Percentiles rank a stretch among this genome's conserved stretches.
These are phyloP conservation scores for Melikaiella ostensackeni DNA, from an alignment of 2,888 invertebrate species.

Conservation along the genomic window DNA sequence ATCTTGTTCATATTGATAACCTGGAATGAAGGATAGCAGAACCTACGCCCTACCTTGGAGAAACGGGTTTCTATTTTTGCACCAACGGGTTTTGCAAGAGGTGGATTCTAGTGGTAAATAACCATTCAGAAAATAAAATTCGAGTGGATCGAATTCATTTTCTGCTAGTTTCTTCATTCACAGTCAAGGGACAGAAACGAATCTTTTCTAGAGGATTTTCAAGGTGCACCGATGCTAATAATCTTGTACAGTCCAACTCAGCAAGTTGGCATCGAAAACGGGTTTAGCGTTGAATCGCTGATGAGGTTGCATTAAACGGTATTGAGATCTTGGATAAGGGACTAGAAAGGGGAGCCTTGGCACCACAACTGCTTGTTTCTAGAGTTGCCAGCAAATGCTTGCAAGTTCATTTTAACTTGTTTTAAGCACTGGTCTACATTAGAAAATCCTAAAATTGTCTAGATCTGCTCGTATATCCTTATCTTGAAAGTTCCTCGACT, in stretches of 20 bases:
- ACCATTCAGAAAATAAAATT: background rate
- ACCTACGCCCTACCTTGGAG: constrained; percentile 38
- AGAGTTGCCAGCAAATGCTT: background rate
- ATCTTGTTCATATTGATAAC: background rate
- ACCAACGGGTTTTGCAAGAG: constrained; percentile 60
- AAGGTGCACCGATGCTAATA: constrained; percentile 13
- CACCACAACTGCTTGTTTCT: constrained; percentile 6
- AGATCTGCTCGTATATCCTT: background rate
- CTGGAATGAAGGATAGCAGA: background rate
- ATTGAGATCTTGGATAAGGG: constrained; percentile 17
- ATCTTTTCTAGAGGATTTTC: background rate
- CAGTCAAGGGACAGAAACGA: background rate
- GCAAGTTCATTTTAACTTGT: background rate
- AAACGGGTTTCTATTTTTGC: constrained; percentile 62
- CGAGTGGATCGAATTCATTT: background rate
- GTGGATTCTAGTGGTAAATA: constrained; percentile 41
- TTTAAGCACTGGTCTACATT: background rate
- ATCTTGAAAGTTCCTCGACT: background rate
- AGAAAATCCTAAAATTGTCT: background rate
- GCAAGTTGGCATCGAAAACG: constrained; percentile 17
- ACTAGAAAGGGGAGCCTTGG: constrained; percentile 23
- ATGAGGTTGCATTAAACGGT: constrained; percentile 22
- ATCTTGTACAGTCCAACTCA: constrained; percentile 27
- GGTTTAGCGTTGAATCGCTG: constrained; percentile 26
- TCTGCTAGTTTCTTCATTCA: constrained; percentile 20